phyloP scores from a whole-genome alignment of 2,888 invertebrate genomes.

The Ormyrus pomaceus region DNA sequence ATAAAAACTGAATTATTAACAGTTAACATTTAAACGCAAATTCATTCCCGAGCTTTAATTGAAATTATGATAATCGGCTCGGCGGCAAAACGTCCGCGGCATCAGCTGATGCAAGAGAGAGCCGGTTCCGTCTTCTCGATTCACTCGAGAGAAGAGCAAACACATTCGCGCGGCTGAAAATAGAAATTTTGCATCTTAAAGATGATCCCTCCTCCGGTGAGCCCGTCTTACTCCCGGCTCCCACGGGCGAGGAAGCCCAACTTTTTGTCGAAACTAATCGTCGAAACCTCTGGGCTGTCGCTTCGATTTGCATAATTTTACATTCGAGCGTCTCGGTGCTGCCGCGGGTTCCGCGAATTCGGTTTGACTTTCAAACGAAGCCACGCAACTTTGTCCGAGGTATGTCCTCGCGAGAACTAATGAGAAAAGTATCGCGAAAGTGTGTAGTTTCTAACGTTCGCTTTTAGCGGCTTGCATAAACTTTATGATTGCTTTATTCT shows the following conservation, averaged over 20 bases:
- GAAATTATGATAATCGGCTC: no score
- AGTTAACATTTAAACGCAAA: no score
- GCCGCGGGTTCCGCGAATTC: slow-evolving; percentile 2
- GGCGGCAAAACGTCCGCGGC: no score
- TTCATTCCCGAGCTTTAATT: no score
- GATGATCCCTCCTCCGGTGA: background rate
- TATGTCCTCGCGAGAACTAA: no score
- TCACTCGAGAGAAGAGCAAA: background rate
- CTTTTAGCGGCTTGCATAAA: no score
- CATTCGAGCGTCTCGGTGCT: slow-evolving; percentile 13
- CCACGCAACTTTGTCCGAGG: no score
- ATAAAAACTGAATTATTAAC: no score
- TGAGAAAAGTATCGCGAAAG: no score
- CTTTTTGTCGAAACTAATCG: slow-evolving; percentile 6
- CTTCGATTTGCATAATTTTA: slow-evolving; percentile 20
- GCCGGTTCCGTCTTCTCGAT: background rate
- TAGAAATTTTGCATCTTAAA: background rate
- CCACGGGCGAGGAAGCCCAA: background rate
- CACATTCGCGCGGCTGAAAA: background rate
- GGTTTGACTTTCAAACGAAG: slow-evolving; percentile 34
- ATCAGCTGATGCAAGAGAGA: no score
- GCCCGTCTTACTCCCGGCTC: background rate
- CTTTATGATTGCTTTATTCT: background rate
- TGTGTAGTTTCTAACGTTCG: no score
- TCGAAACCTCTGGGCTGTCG: background rate